Conservation (phyloP, 2,113 vertebrate species). For the Ochotona princeps region DNA sequence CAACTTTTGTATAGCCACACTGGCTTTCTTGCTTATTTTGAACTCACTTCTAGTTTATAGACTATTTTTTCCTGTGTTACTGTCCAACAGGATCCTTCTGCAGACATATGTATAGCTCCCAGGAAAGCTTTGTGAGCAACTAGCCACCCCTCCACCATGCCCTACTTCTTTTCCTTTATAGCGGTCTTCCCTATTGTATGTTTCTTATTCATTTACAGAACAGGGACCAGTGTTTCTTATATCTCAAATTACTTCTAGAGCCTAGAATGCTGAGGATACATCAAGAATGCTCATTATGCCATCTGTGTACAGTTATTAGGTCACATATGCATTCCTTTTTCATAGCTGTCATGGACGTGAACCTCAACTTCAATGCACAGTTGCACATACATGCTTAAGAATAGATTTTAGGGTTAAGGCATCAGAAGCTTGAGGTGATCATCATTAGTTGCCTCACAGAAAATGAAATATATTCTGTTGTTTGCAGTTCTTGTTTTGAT, state of each 20-base stretch:
- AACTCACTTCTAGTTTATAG: not conserved
- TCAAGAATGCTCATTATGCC: not conserved
- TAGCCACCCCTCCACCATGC: too few relatives aligned
- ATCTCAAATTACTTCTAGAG: not conserved
- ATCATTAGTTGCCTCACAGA: conserved; percentile 78
- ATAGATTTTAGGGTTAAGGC: conserved; percentile 60
- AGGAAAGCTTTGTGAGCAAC: not conserved
- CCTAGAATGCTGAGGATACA: not conserved
- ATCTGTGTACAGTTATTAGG: not conserved
- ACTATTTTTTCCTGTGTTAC: not conserved
- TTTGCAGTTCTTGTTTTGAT: conserved; percentile 81
- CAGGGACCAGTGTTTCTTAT: not conserved
- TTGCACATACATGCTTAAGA: conserved; percentile 77
- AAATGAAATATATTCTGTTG: conserved; percentile 75
- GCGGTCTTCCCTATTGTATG: not conserved
- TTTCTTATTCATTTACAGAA: not conserved
- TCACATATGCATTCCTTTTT: not conserved
- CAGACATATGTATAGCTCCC: not conserved
- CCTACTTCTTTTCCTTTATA: not conserved
- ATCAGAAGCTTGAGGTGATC: conserved; percentile 69
- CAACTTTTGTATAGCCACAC: not conserved
- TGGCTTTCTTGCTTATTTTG: not conserved
- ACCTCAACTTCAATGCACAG: conserved; percentile 80
- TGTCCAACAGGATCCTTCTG: not conserved
- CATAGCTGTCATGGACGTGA: conserved; percentile 53